Evolutionary conservation across 2,113 vertebrate genomes (phyloP).

Genomic region (Siniperca chuatsi): DNA sequence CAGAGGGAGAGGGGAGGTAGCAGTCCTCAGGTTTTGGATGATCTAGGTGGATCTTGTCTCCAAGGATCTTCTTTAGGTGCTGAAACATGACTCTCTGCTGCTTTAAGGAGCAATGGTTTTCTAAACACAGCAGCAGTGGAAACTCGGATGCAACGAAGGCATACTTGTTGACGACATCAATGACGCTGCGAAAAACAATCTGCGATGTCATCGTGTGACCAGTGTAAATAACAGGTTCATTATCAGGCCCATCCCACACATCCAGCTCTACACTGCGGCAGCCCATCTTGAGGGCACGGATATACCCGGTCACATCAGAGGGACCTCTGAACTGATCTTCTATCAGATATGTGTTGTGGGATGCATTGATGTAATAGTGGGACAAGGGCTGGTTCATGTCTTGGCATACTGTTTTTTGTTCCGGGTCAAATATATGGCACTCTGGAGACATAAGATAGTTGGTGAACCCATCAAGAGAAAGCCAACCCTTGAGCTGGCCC

Average conservation of each 20-base stretch:
- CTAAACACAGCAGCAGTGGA: conserved; percentile 94
- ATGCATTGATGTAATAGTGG: conserved; percentile 98
- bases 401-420: conserved; percentile 96
- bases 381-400: conserved; percentile 97
- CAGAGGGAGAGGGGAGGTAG: conserved; percentile 92
- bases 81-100: conserved; percentile 98
- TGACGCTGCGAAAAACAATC: conserved; percentile 94
- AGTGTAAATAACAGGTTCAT: conserved; percentile 96
- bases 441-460: conserved; percentile 97
- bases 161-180: conserved; percentile 96
- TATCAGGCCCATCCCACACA: conserved; percentile 97
- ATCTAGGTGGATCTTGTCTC: conserved; percentile 90
- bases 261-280: conserved; percentile 96
- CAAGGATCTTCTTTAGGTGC: conserved; percentile 95
- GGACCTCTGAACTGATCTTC: conserved; percentile 98
- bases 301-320: conserved; percentile 98
- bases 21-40: conserved; percentile 90
- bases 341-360: conserved; percentile 98
- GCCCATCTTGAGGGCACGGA: conserved; percentile 97
- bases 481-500: conserved; percentile 92
- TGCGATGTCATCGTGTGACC: conserved; percentile 98
- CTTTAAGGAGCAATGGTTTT: conserved; percentile 97
- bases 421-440: conserved; percentile 97
- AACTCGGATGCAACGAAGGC: conserved; percentile 96
- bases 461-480: conserved; percentile 96